These are phyloP conservation scores for Zalophus californianus DNA, from an alignment of 2,797 vertebrate genomes.

Conservation along the genomic window DNA sequence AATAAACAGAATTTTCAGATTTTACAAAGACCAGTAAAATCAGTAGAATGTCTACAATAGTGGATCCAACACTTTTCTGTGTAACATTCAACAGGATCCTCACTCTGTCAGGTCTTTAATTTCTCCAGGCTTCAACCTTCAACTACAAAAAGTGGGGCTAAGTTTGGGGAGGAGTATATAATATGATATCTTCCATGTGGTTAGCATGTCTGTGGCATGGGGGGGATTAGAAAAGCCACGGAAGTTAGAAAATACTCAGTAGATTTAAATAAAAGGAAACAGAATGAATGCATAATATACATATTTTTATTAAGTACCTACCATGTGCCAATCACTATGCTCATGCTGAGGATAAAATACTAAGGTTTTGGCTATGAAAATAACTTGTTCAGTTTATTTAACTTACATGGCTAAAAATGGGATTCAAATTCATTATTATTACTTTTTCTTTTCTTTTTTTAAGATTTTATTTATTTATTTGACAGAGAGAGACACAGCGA, in stretches of 20 bases:
- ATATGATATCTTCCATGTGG: neutral
- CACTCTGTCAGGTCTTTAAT: neutral
- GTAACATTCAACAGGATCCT: neutral
- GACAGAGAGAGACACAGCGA: too few relatives aligned
- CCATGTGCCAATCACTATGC: neutral
- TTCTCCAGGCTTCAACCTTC: neutral
- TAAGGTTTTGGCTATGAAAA: neutral
- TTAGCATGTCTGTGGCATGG: neutral
- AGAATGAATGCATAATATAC: neutral
- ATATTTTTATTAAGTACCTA: neutral
- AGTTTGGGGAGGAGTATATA: neutral
- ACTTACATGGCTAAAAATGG: neutral
- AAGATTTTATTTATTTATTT: too few relatives aligned
- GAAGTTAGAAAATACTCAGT: neutral
- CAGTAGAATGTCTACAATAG: neutral
- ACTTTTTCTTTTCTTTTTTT: neutral
- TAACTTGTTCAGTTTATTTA: slow-evolving; percentile 19
- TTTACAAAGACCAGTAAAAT: neutral
- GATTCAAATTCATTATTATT: neutral
- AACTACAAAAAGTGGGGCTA: neutral
- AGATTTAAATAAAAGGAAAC: neutral
- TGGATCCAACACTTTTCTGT: neutral
- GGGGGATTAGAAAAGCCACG: neutral
- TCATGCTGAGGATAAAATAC: neutral
- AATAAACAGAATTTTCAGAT: neutral